Evolutionary conservation across 2,888 invertebrate genomes (phyloP).

Genomic region (Cephus sareptanus): DNA sequence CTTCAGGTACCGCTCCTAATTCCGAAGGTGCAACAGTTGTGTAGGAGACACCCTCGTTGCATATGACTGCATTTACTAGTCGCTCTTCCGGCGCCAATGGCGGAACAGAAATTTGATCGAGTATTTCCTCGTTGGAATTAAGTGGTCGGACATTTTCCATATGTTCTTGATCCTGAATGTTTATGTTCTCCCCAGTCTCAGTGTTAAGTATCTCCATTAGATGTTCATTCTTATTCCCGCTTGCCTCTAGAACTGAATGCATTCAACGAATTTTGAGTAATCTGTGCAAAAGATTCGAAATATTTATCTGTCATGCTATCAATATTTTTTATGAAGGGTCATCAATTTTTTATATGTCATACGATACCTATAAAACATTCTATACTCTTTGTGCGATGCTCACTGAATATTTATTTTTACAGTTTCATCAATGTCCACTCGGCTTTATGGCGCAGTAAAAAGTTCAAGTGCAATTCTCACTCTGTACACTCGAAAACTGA

Average conservation of each 20-base stretch:
- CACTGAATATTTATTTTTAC: too few relatives aligned
- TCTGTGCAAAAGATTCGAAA: too few relatives aligned
- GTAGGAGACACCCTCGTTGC: conserved; percentile 49
- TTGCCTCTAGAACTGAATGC: conserved; percentile 39
- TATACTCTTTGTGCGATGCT: too few relatives aligned
- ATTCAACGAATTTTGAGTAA: not conserved
- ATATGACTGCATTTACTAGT: conserved; percentile 48
- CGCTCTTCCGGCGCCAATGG: conserved; percentile 64
- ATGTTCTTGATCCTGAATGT: conserved; percentile 27
- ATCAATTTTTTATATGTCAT: too few relatives aligned
- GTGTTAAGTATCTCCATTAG: conserved; percentile 25
- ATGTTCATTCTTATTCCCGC: conserved; percentile 38
- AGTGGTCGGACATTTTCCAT: conserved; percentile 41
- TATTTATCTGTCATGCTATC: not conserved
- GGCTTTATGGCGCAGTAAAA: too few relatives aligned
- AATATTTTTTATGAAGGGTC: too few relatives aligned
- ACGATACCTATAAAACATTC: too few relatives aligned
- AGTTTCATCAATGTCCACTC: too few relatives aligned
- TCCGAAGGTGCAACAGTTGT: conserved; percentile 54
- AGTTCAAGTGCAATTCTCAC: too few relatives aligned
- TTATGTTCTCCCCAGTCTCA: conserved; percentile 18
- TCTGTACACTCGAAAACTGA: not conserved
- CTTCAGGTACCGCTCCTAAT: conserved; percentile 73
- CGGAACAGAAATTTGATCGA: conserved; percentile 62
- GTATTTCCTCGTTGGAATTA: conserved; percentile 44